Evolutionary conservation across 2,797 vertebrate genomes (phyloP).

Genomic region (Sebastes elongatus): DNA sequence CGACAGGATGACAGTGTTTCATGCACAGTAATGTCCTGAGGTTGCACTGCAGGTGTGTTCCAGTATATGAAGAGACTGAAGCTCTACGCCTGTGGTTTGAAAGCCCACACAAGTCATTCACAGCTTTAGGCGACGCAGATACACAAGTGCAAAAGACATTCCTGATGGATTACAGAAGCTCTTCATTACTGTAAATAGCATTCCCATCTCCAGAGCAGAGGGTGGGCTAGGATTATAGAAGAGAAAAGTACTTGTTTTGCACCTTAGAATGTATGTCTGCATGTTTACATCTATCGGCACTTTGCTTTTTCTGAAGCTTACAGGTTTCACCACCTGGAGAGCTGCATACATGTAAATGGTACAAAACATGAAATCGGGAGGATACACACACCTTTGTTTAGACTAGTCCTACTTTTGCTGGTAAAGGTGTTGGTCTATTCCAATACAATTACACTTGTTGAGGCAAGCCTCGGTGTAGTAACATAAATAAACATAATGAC

Average conservation of each 20-base stretch:
- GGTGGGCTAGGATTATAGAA: neutral
- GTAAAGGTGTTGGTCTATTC: neutral
- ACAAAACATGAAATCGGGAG: neutral
- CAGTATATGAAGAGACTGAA: conserved; percentile 11
- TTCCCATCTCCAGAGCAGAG: conserved; percentile 19
- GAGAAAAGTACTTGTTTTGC: conserved; percentile 7
- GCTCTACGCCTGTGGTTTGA: conserved; percentile 21
- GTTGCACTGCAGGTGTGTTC: neutral
- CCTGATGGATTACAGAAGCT: conserved; percentile 5
- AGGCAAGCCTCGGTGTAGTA: neutral
- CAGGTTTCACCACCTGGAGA: neutral
- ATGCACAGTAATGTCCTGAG: conserved; percentile 5
- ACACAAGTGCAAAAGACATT: conserved; percentile 4
- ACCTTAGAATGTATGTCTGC: neutral
- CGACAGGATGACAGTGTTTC: neutral
- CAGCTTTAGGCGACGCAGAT: conserved; percentile 19
- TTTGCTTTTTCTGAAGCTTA: neutral
- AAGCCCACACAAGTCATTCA: conserved; percentile 51
- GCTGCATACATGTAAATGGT: conserved; percentile 1
- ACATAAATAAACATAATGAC: conserved; percentile 2
- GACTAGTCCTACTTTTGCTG: conserved; percentile 2
- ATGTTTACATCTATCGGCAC: neutral
- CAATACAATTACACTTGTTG: neutral
- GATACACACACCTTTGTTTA: neutral
- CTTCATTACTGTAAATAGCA: conserved; percentile 21